Base-by-base conservation (phyloP, 64 coral and sea anemone species). In the Dendronephthya gigantea region DNA sequence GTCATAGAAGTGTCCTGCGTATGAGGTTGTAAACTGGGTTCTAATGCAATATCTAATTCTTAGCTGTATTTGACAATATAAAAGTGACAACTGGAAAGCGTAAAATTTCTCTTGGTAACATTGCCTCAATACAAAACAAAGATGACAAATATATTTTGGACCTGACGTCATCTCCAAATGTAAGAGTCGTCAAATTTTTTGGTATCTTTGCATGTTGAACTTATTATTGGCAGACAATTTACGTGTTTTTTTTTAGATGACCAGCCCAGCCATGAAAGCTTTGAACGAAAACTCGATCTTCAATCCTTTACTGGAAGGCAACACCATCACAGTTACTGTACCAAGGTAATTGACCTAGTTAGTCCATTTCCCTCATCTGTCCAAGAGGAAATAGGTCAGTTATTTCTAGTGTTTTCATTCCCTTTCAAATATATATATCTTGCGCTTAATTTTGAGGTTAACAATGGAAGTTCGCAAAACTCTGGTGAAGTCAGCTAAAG, bases 111-210 rank as follows among this genome's bases (percentile, higher is more conserved):
- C 83, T 98, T 3, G 62, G 89, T 76, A 82, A 90, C 48, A 11
- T 98, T 40, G 92, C 92, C 7, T 87, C 91, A 79, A 93, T 98
- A 87, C 31, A 89, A 15, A 98, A 90, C 72, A 81, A 87, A 59
- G 83, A 87, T 49, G 83, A 93, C 25, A 85, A 91, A 72, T 87
- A 91, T 91, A 84, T 98, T 36, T 38, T 98, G 25, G 95, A 98
- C 76, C 49, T 98, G 66, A 86, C 84, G 9, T 82, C 39, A 8
- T 98, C 90, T 23, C 95, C 92, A 41, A 83, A 65, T 68, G 95
- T 98, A 85, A 50, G 87, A 56, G 3, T 85, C 5, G n/a, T 36
- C 72, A 62, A 62, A 0, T 62, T 62, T 1, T n/a, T 62, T 52
- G 13, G 23, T 52, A 52, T 22, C 9, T 1, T 52, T 12, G 13